phyloP scores from a whole-genome alignment of 2,113 vertebrate species.

The Sula dactylatra region DNA sequence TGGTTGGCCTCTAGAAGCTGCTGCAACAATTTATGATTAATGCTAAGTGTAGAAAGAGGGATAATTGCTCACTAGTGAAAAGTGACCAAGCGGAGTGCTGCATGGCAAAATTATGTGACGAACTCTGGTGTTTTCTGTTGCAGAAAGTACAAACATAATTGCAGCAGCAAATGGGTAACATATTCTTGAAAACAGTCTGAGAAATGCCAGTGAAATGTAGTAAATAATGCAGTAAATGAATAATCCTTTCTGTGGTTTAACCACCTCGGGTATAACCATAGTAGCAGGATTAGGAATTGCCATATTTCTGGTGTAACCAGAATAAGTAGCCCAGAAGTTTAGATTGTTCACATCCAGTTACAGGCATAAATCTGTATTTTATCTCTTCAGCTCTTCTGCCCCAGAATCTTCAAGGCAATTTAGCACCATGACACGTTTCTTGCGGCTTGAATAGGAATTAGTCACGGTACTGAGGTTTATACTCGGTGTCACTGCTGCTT shows the following conservation, averaged over 20 bases:
- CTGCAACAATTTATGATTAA: background rate
- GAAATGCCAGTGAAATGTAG: background rate
- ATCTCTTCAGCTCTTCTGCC: background rate
- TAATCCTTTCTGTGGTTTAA: background rate
- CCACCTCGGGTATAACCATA: background rate
- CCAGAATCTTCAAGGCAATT: background rate
- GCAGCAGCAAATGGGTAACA: background rate
- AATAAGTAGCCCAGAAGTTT: background rate
- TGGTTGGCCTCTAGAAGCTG: background rate
- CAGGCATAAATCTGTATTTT: background rate
- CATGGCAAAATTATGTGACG: background rate
- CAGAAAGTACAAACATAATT: background rate
- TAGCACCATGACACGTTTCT: background rate
- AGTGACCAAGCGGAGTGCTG: background rate
- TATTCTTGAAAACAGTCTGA: background rate
- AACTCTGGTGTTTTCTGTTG: background rate
- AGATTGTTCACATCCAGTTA: background rate
- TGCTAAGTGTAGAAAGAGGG: background rate
- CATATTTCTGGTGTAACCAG: background rate
- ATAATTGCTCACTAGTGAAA: background rate
- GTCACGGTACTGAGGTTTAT: background rate
- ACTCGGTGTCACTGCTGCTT: background rate
- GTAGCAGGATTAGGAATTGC: background rate
- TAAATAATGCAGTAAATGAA: background rate
- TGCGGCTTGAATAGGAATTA: background rate